Evolutionary conservation across 2,888 invertebrate genomes (phyloP), one percentile per base, ranked within the genome.

Genomic region (Cerastoderma edule): DNA sequence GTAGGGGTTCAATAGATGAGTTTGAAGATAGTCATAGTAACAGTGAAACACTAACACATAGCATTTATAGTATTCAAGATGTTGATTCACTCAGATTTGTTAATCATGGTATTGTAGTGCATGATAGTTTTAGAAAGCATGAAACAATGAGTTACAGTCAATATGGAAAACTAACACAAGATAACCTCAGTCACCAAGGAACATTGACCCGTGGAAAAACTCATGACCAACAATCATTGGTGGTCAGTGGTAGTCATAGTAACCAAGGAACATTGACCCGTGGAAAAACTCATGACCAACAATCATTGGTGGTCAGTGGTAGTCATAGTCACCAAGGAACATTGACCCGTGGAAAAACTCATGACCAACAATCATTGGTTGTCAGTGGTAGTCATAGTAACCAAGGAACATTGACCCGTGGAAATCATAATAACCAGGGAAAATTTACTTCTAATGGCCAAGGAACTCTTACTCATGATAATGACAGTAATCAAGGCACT

Each of bases 1-100:
- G 88, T 89, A 87, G 85, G 87, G 77, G 75, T 44, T 46, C 64
- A 13, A 27, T 74, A 74, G 66, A 66, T 63, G 24, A 69, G 46
- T 33, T 60, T 33, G 57, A 81, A 64, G 67, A 63, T 80, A 65
- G 66, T 70, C 68, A 56, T 75, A 68, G 72, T 67, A 2, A 16
- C 28, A 16, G n/a, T 50, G 22, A 50, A 27, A 22, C n/a, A 3
- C 27, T 35, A 24, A 53, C 32, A 30, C 19, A 4, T 35, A 60
- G 22, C 27, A 16, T 6, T 19, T 13, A 60, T 35, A 60, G 33
- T 60, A 30, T 19, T 16, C 32, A 60, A 8, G 35, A 30, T 22
- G 16, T 33, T 33, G 30, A 13, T 22, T 27, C 53, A 22, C n/a
- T 16, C 53, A 54, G 24, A 13, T 53, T 53, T 53, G 53, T 27